Conservation (phyloP, 2,888 invertebrate species). For the Ochropacha duplaris region DNA sequence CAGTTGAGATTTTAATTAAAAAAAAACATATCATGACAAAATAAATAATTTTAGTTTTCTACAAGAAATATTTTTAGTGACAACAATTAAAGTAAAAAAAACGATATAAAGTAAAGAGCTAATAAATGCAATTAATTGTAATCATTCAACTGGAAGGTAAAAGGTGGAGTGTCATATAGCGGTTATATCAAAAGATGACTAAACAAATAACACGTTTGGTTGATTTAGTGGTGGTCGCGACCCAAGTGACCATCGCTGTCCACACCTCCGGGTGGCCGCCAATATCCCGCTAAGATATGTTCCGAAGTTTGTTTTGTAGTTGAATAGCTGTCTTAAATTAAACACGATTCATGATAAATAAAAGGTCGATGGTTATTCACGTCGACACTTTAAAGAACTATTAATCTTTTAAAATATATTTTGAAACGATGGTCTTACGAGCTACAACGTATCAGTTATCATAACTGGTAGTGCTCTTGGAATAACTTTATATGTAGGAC, state of each 20-base stretch:
- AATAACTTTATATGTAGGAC: no score
- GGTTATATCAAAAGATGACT: constrained; percentile 45
- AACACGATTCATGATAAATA: constrained; percentile 3
- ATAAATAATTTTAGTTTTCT: no score
- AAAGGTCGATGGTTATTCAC: not conserved
- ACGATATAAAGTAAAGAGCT: not conserved
- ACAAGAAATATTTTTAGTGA: no score
- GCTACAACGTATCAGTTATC: no score
- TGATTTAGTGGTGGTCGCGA: constrained; percentile 53
- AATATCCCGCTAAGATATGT: constrained; percentile 49
- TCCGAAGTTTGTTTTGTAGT: constrained; percentile 49
- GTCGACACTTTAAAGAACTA: constrained; percentile 6
- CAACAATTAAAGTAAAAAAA: not conserved
- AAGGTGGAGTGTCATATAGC: constrained; percentile 33
- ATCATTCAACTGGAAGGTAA: not conserved
- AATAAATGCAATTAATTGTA: not conserved
- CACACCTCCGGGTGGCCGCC: constrained; percentile 67
- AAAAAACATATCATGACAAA: no score
- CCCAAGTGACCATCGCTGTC: constrained; percentile 44
- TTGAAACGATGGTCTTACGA: not conserved
- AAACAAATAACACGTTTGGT: constrained; percentile 64
- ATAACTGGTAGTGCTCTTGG: no score
- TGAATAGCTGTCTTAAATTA: constrained; percentile 36
- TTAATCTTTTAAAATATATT: not conserved
- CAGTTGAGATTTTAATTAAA: no score